Evolutionary conservation across 2,797 vertebrate species (phyloP).

Genomic region (Arctocebus calabarensis): DNA sequence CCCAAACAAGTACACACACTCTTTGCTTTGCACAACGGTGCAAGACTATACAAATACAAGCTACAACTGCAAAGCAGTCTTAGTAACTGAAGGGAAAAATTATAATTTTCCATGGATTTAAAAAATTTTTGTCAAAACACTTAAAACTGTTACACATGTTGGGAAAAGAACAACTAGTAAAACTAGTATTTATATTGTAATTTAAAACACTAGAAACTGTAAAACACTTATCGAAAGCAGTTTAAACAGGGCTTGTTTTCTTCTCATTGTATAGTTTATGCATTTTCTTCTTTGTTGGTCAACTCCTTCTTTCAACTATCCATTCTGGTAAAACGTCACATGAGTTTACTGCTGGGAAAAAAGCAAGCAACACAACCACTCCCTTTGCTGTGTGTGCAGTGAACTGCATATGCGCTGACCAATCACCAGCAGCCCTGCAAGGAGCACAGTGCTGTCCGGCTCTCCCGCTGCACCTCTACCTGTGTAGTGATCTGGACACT

Average conservation of each 20-base stretch:
- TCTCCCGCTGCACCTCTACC: rapidly evolving
- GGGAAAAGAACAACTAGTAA: background rate
- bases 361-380: background rate
- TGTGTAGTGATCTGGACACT: background rate
- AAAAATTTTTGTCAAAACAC: background rate
- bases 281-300: background rate
- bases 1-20: background rate
- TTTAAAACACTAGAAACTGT: background rate
- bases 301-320: background rate
- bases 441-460: background rate
- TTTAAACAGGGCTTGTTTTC: background rate
- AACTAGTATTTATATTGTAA: background rate
- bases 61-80: background rate
- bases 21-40: background rate
- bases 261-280: rapidly evolving
- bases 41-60: background rate
- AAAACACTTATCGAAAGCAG: background rate
- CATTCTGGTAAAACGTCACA: background rate
- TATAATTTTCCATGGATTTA: background rate
- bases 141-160: background rate
- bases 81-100: background rate
- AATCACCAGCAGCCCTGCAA: background rate
- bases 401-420: background rate
- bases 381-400: background rate
- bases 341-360: background rate